phyloP scores from a whole-genome alignment of 1,140 invertebrate genomes.

The Laupala kohalensis region DNA sequence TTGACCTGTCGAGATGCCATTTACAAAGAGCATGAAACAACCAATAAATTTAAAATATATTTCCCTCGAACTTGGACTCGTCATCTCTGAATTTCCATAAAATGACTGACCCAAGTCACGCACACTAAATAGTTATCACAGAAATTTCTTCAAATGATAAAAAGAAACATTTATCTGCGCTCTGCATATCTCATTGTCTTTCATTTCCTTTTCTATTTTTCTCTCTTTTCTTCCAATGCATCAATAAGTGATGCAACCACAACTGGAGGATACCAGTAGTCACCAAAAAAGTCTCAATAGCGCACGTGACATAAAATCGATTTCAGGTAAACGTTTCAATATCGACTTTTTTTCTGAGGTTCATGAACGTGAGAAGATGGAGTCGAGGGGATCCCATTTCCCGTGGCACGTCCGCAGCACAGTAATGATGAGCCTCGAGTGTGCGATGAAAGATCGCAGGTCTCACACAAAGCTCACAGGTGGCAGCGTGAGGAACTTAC shows the following conservation, averaged over 20 bases:
- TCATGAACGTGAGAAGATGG: too few species aligned
- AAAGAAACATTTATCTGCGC: neutral
- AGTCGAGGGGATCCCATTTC: too few species aligned
- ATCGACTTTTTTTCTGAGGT: neutral
- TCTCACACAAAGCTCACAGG: too few species aligned
- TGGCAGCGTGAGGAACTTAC: too few species aligned
- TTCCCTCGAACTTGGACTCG: too few species aligned
- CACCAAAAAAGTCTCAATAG: neutral
- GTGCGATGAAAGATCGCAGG: neutral
- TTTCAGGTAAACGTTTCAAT: neutral
- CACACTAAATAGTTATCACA: neutral
- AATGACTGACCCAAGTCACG: neutral
- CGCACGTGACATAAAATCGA: neutral
- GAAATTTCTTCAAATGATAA: neutral
- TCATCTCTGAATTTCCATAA: too few species aligned
- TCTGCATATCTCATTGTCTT: neutral
- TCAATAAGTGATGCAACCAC: neutral
- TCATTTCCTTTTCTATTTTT: neutral
- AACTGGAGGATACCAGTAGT: neutral
- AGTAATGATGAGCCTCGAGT: neutral
- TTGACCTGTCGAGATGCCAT: too few species aligned
- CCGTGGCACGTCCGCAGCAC: too few species aligned
- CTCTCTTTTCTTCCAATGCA: neutral
- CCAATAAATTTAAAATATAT: too few species aligned
- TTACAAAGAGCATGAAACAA: too few species aligned